Conservation (phyloP, 2,888 invertebrate genomes). For the Idaea straminata region DNA sequence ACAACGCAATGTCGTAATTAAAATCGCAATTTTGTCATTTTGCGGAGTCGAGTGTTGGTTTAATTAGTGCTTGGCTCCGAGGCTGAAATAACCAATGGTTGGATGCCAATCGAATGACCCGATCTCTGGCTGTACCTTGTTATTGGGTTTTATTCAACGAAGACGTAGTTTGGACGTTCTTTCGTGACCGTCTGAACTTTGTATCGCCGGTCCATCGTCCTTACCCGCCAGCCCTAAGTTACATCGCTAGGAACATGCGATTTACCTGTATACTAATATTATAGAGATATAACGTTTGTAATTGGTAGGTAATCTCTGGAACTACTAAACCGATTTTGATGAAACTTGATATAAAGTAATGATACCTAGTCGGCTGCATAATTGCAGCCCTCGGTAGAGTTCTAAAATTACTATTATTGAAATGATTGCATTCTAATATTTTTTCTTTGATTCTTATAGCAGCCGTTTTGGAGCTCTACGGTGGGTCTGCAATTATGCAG, state of each 20-base stretch:
- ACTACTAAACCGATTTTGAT: background rate
- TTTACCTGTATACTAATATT: background rate
- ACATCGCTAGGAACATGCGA: background rate
- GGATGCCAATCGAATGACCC: slow-evolving; percentile 63
- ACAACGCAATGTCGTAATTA: slow-evolving; percentile 27
- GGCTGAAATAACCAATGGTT: slow-evolving; percentile 44
- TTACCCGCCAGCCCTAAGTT: background rate
- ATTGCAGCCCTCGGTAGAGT: too few relatives aligned
- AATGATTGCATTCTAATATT: too few relatives aligned
- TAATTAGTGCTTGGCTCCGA: slow-evolving; percentile 39
- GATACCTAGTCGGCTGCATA: too few relatives aligned
- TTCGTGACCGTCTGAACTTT: slow-evolving; percentile 34
- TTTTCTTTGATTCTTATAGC: too few relatives aligned
- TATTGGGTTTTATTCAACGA: slow-evolving; percentile 49
- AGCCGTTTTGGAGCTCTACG: too few relatives aligned
- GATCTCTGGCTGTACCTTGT: slow-evolving; percentile 53
- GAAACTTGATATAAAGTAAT: too few relatives aligned
- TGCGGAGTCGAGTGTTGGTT: slow-evolving; percentile 31
- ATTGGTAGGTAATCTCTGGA: too few relatives aligned
- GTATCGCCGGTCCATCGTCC: slow-evolving; percentile 18
- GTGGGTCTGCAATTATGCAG: too few relatives aligned
- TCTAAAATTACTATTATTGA: too few relatives aligned
- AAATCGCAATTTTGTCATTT: slow-evolving; percentile 35
- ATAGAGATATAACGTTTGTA: background rate
- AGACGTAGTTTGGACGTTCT: slow-evolving; percentile 24